Evolutionary conservation across 2,113 vertebrate genomes (phyloP), one percentile per base, ranked within the genome.

Genomic region (Cheirogaleus medius): DNA sequence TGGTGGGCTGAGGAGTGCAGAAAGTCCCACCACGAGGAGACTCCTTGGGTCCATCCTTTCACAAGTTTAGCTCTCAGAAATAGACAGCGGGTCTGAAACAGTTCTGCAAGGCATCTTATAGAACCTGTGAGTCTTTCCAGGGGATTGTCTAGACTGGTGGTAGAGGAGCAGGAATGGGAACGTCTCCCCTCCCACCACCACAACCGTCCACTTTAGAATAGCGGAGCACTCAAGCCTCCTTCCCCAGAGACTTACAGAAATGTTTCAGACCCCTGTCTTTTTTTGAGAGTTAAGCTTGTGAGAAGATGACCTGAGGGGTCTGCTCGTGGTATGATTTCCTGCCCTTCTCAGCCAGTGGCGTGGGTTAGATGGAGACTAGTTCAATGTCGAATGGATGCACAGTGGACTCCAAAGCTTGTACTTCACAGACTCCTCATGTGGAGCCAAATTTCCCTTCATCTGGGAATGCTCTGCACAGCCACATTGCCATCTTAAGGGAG

Each of bases 401-500:
- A 15, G 27, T 2, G 0, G 42, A 25, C 25, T 17, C 13, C 34
- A 49, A 52, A 11, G 13, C 18, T n/a, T 56, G 21, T 42, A 4
- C 27, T 5, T 66, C 74, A 85, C 20, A 63, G 71, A 49, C 14
- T 37, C 47, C 23, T 60, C 34, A 7, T n/a, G 21, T 25, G 32
- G 27, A 76, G 14, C 32, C 78, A 25, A 85, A 66, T 39, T 6
- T 32, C 64, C 34, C 82, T 54, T 69, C 37, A 42, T 25, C 69
- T 91, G 54, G 76, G 37, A 88, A 63, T 32, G 42, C 29, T 56
- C 90, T 54, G 56, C 85, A 91, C 63, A 7, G 21, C 32, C 23
- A 0, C 13, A 42, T 3, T 49, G 66, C 27, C 66, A 1, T n/a
- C 87, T n/a, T 32, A 73, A 83, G 42, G 76, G n/a, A 56, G 73